Conservation (phyloP, 2,797 vertebrate genomes). For the Enteromius unitaeniatus region DNA sequence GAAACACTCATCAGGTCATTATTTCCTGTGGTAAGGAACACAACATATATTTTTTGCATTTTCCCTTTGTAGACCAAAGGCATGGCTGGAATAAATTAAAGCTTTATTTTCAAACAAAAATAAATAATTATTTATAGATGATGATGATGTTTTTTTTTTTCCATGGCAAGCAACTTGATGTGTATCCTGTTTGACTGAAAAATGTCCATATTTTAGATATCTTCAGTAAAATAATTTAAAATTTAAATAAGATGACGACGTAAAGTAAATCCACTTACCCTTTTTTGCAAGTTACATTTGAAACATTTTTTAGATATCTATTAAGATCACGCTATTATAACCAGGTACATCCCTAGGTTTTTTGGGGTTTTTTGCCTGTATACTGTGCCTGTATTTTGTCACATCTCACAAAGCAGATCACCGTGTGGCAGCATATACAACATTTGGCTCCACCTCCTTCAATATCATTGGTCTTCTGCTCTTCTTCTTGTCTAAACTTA, state of each 20-base stretch:
- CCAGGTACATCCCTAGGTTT: too few relatives aligned
- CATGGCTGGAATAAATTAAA: neutral
- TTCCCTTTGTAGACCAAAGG: neutral
- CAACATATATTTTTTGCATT: neutral
- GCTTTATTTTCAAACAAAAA: neutral
- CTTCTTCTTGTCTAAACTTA: slow-evolving; percentile 51
- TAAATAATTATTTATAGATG: neutral
- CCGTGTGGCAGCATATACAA: slow-evolving; percentile 62
- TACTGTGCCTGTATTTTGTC: too few relatives aligned
- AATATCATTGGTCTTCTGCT: neutral
- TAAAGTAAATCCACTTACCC: neutral
- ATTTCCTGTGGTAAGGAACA: too few relatives aligned
- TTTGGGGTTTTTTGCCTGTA: too few relatives aligned
- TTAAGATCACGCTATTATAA: too few relatives aligned
- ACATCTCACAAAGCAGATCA: too few relatives aligned
- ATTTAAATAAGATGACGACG: neutral
- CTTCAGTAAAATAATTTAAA: neutral
- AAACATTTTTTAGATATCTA: neutral
- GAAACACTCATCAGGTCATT: too few relatives aligned
- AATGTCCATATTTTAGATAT: neutral
- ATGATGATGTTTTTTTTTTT: neutral
- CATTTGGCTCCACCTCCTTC: slow-evolving; percentile 24
- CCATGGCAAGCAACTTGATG: neutral
- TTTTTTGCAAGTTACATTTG: neutral
- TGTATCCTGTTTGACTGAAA: neutral